Percentiles rank a stretch among this genome's conserved stretches.
Conservation (phyloP, 1,140 invertebrate genomes). For the Polyergus mexicanus region DNA sequence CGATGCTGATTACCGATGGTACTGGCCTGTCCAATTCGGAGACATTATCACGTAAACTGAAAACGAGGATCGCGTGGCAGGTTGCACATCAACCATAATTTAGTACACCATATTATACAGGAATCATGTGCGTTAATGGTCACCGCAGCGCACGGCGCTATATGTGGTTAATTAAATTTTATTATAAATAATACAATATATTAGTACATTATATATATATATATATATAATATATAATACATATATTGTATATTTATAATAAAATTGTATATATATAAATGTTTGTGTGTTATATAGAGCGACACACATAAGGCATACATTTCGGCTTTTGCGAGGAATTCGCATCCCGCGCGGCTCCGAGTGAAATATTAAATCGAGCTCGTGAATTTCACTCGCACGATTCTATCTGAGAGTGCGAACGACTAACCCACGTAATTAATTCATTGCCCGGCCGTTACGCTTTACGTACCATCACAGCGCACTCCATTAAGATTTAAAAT, state of each 20-base stretch:
- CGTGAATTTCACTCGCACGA: slow-evolving; percentile 26
- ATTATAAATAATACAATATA: slow-evolving; percentile 77
- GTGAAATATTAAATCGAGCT: slow-evolving; percentile 68
- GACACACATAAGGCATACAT: slow-evolving; percentile 18
- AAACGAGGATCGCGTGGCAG: slow-evolving; percentile 39
- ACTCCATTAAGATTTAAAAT: slow-evolving; percentile 41
- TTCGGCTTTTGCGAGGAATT: slow-evolving; percentile 51
- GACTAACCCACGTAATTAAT: slow-evolving; percentile 63
- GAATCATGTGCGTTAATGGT: slow-evolving; percentile 64
- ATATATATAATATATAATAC: too few species aligned
- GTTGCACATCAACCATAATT: slow-evolving; percentile 66
- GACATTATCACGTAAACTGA: slow-evolving; percentile 54
- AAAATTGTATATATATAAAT: too few species aligned
- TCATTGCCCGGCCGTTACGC: slow-evolving; percentile 31
- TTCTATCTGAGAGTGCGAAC: slow-evolving; percentile 46
- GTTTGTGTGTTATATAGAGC: slow-evolving; percentile 20
- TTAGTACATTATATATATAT: slow-evolving; percentile 38
- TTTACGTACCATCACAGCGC: slow-evolving; percentile 36
- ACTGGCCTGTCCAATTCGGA: slow-evolving; percentile 56
- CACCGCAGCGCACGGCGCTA: slow-evolving; percentile 25
- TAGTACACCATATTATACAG: slow-evolving; percentile 66
- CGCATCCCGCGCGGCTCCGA: background rate
- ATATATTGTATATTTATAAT: too few species aligned
- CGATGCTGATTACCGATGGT: slow-evolving; percentile 63
- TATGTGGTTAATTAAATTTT: slow-evolving; percentile 75